phyloP scores from a whole-genome alignment of 2,888 invertebrate species.

The Athalia circularis region DNA sequence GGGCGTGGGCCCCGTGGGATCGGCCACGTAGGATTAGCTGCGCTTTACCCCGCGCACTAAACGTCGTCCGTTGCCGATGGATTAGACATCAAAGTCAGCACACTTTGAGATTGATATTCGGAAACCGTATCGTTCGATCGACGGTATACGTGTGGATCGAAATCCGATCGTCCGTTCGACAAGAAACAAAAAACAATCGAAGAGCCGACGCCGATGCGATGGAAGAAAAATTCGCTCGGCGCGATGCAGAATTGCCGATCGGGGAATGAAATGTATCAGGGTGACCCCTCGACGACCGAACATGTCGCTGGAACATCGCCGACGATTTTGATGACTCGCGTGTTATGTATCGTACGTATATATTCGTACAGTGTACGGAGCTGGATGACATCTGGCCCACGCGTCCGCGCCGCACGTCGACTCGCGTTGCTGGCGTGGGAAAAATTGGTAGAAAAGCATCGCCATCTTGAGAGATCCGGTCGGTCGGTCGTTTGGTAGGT shows the following conservation, averaged over 20 bases:
- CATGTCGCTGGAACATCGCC: too few species aligned
- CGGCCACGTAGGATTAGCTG: constrained; percentile 35
- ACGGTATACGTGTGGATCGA: too few species aligned
- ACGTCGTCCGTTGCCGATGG: neutral
- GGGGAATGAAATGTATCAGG: too few species aligned
- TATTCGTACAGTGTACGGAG: neutral
- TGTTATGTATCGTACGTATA: neutral
- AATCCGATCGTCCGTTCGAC: too few species aligned
- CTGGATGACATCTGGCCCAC: constrained; percentile 35
- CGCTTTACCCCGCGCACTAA: neutral
- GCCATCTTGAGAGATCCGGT: constrained; percentile 31
- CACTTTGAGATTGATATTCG: neutral
- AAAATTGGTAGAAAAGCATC: constrained; percentile 14
- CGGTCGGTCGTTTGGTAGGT: neutral
- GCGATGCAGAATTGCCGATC: too few species aligned
- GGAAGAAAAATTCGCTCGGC: too few species aligned
- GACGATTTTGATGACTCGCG: neutral
- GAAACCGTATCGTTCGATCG: neutral
- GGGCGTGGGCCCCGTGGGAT: constrained; percentile 44
- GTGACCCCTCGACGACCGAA: too few species aligned
- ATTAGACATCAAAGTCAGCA: too few species aligned
- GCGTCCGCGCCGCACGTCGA: neutral
- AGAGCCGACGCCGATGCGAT: too few species aligned
- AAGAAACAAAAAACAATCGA: too few species aligned
- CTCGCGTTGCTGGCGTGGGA: constrained; percentile 19